Conservation (phyloP, 2,113 vertebrate species). For the Stigmatopora nigra region DNA sequence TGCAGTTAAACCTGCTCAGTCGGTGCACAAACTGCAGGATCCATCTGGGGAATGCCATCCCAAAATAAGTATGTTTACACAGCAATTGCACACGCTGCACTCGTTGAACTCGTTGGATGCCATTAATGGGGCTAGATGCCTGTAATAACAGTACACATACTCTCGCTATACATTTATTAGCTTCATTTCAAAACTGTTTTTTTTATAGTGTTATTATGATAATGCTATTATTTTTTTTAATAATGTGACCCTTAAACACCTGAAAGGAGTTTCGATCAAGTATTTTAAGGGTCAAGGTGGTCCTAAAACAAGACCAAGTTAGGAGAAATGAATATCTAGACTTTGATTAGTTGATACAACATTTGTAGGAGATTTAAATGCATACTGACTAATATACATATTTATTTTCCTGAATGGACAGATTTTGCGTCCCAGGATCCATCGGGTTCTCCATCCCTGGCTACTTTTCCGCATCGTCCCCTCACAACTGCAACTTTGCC, state of each 20-base stretch:
- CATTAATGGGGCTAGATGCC: no score
- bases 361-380: background rate
- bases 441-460: conserved; percentile 53
- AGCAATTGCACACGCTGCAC: background rate
- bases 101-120: no score
- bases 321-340: background rate
- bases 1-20: background rate
- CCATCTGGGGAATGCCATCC: conserved; percentile 10
- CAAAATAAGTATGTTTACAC: conserved; percentile 23
- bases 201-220: no score
- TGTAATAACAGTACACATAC: no score
- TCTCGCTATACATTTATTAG: no score
- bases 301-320: background rate
- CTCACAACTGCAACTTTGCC: conserved; percentile 61
- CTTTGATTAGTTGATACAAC: background rate
- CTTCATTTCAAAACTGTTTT: no score
- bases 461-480: conserved; percentile 69
- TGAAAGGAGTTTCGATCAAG: background rate
- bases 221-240: no score
- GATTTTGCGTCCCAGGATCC: conserved; percentile 59
- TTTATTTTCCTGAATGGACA: conserved; percentile 21
- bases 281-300: background rate
- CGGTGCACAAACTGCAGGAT: conserved; percentile 9
- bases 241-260: no score
- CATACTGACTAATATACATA: background rate